These are phyloP conservation scores for Hyphantria cunea DNA, from an alignment of 1,140 invertebrate genomes.

Conservation along the genomic window DNA sequence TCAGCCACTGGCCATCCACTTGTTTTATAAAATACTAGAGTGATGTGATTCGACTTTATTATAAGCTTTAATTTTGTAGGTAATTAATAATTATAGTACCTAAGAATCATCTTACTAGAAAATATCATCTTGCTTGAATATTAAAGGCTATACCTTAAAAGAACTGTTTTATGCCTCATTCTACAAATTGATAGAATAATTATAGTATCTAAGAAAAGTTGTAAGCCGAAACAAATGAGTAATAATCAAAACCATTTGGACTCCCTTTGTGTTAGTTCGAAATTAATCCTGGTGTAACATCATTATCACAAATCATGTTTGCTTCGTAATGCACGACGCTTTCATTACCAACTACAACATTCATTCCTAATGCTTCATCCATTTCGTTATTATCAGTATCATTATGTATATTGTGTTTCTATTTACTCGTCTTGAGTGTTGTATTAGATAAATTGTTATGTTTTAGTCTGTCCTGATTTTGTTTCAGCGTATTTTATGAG, in stretches of 20 bases:
- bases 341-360: constrained; percentile 18
- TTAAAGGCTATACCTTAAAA: too few species aligned
- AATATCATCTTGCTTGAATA: too few species aligned
- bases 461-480: background rate
- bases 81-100: too few species aligned
- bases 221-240: constrained; percentile 19
- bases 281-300: constrained; percentile 32
- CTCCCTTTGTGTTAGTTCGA: constrained; percentile 28
- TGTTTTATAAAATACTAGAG: too few species aligned
- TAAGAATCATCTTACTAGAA: too few species aligned
- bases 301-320: constrained; percentile 23
- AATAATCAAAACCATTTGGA: constrained; percentile 29
- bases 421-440: background rate
- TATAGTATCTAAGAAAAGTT: constrained; percentile 24
- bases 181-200: background rate
- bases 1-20: too few species aligned
- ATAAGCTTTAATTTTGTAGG: too few species aligned
- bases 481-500: background rate
- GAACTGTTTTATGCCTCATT: too few species aligned
- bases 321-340: constrained; percentile 21
- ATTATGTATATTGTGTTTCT: constrained; percentile 1
- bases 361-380: constrained; percentile 21
- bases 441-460: background rate
- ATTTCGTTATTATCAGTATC: background rate
- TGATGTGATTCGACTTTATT: too few species aligned